Percentiles rank a stretch among this genome's conserved stretches.
phyloP scores from a whole-genome alignment of 2,113 vertebrate genomes.

The Rhinoderma darwinii region DNA sequence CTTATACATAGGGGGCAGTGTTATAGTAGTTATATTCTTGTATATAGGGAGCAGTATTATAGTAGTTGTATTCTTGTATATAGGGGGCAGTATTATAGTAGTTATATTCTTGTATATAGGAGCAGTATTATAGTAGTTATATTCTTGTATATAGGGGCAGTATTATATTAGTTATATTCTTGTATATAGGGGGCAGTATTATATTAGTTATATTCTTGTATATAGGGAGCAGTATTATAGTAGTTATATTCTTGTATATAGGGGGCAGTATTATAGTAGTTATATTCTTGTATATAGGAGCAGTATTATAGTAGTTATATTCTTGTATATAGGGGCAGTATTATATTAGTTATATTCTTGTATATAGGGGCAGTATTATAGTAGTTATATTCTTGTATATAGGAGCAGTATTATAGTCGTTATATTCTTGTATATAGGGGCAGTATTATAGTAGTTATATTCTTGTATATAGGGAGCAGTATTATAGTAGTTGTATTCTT shows the following conservation, averaged over 20 bases:
- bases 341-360: background rate
- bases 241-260: slow-evolving; percentile 7
- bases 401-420: background rate
- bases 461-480: background rate
- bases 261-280: slow-evolving; percentile 7
- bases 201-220: background rate
- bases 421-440: background rate
- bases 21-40: slow-evolving; percentile 6
- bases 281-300: background rate
- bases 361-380: background rate
- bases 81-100: background rate
- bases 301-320: background rate
- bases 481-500: background rate
- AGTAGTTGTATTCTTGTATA: background rate
- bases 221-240: slow-evolving; percentile 2
- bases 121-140: too few species aligned
- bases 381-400: background rate
- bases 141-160: background rate
- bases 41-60: too few species aligned
- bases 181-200: background rate
- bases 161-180: background rate
- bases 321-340: background rate
- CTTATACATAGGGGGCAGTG: background rate
- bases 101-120: background rate
- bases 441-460: slow-evolving; percentile 1